Evolutionary conservation across 2,888 invertebrate genomes (phyloP), one percentile per base, ranked within the genome.

Genomic region (Ganaspis brasiliensis): DNA sequence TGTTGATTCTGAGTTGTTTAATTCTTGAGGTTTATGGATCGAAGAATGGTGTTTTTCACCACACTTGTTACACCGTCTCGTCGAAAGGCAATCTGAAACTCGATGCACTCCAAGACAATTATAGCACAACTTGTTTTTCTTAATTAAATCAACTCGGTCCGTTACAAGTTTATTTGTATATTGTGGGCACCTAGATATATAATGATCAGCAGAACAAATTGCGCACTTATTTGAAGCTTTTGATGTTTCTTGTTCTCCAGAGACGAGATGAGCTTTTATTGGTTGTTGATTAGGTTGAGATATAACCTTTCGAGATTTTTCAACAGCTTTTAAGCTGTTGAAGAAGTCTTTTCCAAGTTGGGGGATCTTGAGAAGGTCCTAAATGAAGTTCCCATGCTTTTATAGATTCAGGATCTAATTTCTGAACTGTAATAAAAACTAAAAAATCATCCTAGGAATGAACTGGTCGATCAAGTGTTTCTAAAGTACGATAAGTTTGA

Each of bases 301-400:
- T 45, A 1, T 14, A n/a, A n/a, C 4, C 14, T 45, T 45, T 14
- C 45, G 45, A 0, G 79, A 77, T 61, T 77, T 77, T 61, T 81
- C 79, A 2, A 77, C 61, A 1, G 77, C 79, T 59, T n/a, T 79
- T 73, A 0, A 77, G 63, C n/a, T n/a, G n/a, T n/a, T n/a, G n/a
- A n/a, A 14, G 35, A 4, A 81, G 63, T 40, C 78, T 73, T 1
- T 56, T 26, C 79, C 78, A 78, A 0, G 76, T 71, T 2, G 78
- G 67, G 10, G 78, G 76, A 5, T 78, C 72, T n/a, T 67, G 72
- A 0, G 72, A 49, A 1, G 75, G 21, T 12, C 75, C 75, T 8
- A 78, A 40, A 24, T 74, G 72, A 0, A 40, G 67, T 37, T 81
- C 79, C 81, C 79, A 81, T 0, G 75, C 70, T 19, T 74, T 78